These are phyloP conservation scores for Athrips mouffetella DNA, from an alignment of 2,888 invertebrate species.

Conservation along the genomic window DNA sequence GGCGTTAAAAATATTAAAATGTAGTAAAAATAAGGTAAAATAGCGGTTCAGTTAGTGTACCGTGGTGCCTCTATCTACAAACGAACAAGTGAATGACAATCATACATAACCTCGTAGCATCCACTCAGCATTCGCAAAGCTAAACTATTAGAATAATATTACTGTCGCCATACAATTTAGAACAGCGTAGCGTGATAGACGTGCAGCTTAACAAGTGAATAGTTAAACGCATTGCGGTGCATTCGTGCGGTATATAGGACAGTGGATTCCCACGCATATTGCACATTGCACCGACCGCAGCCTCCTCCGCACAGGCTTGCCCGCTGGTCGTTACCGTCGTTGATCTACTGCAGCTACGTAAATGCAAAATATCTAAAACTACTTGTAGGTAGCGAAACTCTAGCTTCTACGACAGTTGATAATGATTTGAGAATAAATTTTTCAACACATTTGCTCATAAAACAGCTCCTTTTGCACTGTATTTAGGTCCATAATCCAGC, in stretches of 20 bases:
- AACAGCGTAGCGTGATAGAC: conserved; percentile 3
- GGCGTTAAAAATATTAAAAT: no score
- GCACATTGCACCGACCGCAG: conserved; percentile 48
- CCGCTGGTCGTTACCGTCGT: conserved; percentile 13
- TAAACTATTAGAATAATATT: conserved; percentile 6
- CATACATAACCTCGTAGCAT: background rate
- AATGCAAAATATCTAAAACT: background rate
- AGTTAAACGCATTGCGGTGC: conserved; percentile 2
- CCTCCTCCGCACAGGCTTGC: conserved; percentile 41
- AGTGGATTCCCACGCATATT: conserved; percentile 56
- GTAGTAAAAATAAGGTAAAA: no score
- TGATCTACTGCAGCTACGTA: background rate
- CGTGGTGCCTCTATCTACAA: no score
- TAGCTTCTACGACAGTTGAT: no score
- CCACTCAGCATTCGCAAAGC: conserved; percentile 1
- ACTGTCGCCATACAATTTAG: conserved; percentile 2
- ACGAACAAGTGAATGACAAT: background rate
- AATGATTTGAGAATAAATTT: no score
- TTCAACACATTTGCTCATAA: no score
- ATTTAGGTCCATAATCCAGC: no score
- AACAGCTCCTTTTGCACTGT: no score
- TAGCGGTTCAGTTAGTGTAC: no score
- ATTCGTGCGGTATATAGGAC: conserved; percentile 36
- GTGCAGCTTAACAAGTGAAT: conserved; percentile 10
- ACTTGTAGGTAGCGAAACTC: no score